These are phyloP conservation scores for Molothrus ater DNA, from an alignment of 2,797 vertebrate genomes.

Conservation along the genomic window DNA sequence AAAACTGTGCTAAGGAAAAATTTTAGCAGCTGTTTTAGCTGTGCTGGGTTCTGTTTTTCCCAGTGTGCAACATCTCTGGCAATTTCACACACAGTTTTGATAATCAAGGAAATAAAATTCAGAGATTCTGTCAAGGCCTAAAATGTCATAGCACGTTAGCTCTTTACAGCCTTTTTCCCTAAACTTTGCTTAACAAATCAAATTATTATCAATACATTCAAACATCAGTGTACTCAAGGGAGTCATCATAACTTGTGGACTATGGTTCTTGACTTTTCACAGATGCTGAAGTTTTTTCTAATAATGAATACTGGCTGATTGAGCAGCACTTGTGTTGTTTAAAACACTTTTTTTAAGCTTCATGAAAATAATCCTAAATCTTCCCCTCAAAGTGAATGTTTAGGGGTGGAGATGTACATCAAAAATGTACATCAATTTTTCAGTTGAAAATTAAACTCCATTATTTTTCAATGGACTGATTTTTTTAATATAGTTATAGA, in stretches of 20 bases:
- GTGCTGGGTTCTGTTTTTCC: background rate
- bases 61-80: background rate
- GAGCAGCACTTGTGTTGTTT: background rate
- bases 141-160: background rate
- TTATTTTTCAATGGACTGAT: background rate
- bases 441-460: background rate
- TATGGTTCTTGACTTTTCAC: background rate
- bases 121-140: background rate
- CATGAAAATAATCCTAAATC: background rate
- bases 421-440: background rate
- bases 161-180: background rate
- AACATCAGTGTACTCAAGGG: background rate
- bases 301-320: fast-evolving
- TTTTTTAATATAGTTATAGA: background rate
- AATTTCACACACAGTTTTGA: background rate
- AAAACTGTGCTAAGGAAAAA: background rate
- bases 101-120: background rate
- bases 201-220: background rate
- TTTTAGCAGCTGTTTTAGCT: background rate
- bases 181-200: background rate
- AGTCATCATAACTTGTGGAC: background rate
- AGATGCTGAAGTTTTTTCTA: background rate
- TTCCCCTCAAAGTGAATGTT: background rate
- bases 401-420: fast-evolving
- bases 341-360: background rate